Percentiles rank a stretch among this genome's conserved stretches.
Conservation (phyloP, 2,888 invertebrate genomes). For the Lucinisca nassula region DNA sequence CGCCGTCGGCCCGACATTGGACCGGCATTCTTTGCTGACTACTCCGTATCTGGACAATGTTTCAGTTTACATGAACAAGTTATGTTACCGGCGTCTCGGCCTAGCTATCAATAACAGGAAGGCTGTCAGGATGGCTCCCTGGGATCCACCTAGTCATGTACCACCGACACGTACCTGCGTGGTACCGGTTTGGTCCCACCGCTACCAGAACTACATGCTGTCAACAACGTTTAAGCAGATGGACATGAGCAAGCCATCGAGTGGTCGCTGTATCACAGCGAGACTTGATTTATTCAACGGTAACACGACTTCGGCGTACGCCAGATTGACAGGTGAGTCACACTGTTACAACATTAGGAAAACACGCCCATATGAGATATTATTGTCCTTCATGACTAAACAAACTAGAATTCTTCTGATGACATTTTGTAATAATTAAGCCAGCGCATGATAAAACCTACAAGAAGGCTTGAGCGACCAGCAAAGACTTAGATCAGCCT, state of each 20-base stretch:
- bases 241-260: neutral
- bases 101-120: neutral
- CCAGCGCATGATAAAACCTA: too few species aligned
- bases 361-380: too few species aligned
- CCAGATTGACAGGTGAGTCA: neutral
- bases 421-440: too few species aligned
- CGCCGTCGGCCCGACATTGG: too few species aligned
- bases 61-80: neutral
- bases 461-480: too few species aligned
- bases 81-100: neutral
- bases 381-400: too few species aligned
- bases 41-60: too few species aligned
- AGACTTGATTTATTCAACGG: neutral
- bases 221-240: neutral
- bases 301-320: neutral
- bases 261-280: neutral
- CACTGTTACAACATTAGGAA: too few species aligned
- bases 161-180: neutral
- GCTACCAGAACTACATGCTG: neutral
- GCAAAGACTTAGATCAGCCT: too few species aligned
- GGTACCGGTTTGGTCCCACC: neutral
- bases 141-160: neutral
- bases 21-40: too few species aligned
- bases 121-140: neutral
- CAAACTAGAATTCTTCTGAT: too few species aligned